Conservation (phyloP, 2,797 vertebrate species). For the Chlorospingus flavigularis region DNA sequence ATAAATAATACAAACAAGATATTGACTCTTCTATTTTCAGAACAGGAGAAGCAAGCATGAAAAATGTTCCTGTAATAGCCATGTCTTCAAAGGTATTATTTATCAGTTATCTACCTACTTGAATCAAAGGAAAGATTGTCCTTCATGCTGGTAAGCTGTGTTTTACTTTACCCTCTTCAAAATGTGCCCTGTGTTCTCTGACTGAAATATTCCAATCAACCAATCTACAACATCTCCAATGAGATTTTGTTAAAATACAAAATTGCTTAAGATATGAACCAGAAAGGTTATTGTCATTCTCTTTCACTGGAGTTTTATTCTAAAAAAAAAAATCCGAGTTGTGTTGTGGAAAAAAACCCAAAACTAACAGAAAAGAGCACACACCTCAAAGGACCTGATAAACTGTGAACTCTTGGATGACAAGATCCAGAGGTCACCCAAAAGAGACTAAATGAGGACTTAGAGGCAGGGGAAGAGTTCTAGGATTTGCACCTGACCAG, state of each 20-base stretch:
- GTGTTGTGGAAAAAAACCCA: rapidly evolving
- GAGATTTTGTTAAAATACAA: not conserved
- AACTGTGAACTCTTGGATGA: not conserved
- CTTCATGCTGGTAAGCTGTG: not conserved
- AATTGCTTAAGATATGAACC: not conserved
- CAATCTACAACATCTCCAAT: not conserved
- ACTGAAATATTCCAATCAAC: not conserved
- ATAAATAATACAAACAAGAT: not conserved
- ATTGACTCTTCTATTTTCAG: not conserved
- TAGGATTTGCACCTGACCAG: not conserved
- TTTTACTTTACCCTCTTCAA: not conserved
- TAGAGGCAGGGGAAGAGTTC: not conserved
- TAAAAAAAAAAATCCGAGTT: not conserved
- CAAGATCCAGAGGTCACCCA: not conserved
- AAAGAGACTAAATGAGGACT: not conserved
- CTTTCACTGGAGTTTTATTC: not conserved
- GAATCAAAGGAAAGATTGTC: not conserved
- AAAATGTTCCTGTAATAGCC: not conserved
- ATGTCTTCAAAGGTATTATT: not conserved
- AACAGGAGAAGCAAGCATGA: not conserved
- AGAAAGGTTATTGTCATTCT: not conserved
- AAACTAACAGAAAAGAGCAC: not conserved
- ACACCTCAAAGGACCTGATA: not conserved
- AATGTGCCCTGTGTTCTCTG: not conserved
- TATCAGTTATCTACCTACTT: not conserved